These are phyloP conservation scores for Phallusia fumigata DNA, from an alignment of 23 tunicate species.

Conservation along the genomic window DNA sequence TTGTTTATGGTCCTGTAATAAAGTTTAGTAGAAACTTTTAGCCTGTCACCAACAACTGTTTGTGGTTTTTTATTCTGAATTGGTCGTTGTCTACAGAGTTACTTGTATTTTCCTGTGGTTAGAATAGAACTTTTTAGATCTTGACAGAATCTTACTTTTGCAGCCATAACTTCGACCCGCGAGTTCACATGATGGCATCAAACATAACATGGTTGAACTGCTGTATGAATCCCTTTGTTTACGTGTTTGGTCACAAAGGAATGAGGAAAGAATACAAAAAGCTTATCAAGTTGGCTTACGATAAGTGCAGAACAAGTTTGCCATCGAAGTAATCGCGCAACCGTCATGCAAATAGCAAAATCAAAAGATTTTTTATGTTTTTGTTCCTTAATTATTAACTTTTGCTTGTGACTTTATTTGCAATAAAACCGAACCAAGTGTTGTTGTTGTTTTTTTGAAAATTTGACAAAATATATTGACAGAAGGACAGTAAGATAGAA, in stretches of 20 bases:
- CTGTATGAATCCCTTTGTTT: slow-evolving; percentile 86
- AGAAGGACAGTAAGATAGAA: too few species aligned
- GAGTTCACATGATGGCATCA: slow-evolving; percentile 83
- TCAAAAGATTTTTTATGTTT: not conserved
- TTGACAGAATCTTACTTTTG: too few species aligned
- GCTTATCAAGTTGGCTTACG: slow-evolving; percentile 16
- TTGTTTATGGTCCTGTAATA: too few species aligned
- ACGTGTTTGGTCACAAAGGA: slow-evolving; percentile 57
- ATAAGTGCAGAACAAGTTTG: not conserved
- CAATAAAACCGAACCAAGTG: not conserved
- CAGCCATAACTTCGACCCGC: slow-evolving; percentile 60
- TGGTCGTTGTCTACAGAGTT: too few species aligned
- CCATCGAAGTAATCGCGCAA: too few species aligned
- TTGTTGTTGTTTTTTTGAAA: too few species aligned
- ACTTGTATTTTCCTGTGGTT: too few species aligned
- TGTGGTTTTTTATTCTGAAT: too few species aligned
- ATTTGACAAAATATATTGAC: too few species aligned
- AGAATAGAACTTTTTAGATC: too few species aligned
- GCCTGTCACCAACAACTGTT: too few species aligned
- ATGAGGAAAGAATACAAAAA: slow-evolving; percentile 77
- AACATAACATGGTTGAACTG: slow-evolving; percentile 92
- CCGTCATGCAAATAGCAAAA: not conserved
- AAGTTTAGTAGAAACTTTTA: too few species aligned
- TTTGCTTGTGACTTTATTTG: not conserved
- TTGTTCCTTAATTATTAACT: not conserved